phyloP scores from a whole-genome alignment of 2,888 invertebrate genomes.

The Conops quadrifasciatus region DNA sequence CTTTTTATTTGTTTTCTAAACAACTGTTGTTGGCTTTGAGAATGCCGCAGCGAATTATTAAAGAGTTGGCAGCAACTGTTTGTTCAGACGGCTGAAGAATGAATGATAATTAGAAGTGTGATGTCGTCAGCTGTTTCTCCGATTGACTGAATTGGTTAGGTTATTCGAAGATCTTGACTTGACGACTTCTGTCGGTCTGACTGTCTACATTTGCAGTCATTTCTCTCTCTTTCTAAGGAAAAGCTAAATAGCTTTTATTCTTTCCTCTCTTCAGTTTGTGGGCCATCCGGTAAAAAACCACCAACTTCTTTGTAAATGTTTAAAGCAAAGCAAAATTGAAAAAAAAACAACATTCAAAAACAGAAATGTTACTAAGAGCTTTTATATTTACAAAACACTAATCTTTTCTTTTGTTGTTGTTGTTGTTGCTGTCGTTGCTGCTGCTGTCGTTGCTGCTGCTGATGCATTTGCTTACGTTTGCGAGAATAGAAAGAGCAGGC shows the following conservation, averaged over 20 bases:
- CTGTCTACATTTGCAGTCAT: too few relatives aligned
- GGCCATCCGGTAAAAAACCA: neutral
- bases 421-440: too few relatives aligned
- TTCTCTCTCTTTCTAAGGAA: too few relatives aligned
- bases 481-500: neutral
- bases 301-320: conserved; percentile 15
- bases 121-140: neutral
- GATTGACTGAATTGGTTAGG: too few relatives aligned
- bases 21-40: neutral
- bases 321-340: neutral
- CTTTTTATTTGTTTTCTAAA: neutral
- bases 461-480: neutral
- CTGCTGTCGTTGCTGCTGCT: too few relatives aligned
- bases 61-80: neutral
- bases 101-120: neutral
- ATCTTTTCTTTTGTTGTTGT: neutral
- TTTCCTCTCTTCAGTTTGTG: neutral
- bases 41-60: neutral
- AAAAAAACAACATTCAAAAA: neutral
- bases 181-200: neutral
- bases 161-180: too few relatives aligned
- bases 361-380: neutral
- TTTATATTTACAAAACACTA: neutral
- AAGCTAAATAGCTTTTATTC: neutral
- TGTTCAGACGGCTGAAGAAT: neutral